These are phyloP conservation scores for Netelia virgata DNA, from an alignment of 2,888 invertebrate species.

Conservation along the genomic window DNA sequence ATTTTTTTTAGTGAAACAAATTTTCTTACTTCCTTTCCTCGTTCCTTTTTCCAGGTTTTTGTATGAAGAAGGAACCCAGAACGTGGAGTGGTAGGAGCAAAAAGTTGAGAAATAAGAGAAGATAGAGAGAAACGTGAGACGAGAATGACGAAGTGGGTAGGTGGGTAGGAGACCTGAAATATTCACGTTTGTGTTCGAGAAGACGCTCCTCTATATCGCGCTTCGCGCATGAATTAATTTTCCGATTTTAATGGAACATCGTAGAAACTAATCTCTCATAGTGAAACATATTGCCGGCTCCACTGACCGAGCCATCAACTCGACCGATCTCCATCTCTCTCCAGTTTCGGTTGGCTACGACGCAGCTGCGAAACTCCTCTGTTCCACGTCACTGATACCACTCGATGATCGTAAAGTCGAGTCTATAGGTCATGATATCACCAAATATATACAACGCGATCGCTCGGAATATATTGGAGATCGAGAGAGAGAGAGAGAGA, in stretches of 20 bases:
- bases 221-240: constrained; percentile 63
- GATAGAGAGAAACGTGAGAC: not conserved
- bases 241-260: constrained; percentile 66
- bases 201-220: constrained; percentile 1
- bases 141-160: constrained; percentile 1
- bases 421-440: constrained; percentile 15
- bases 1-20: too few relatives aligned
- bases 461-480: constrained; percentile 31
- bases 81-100: not conserved
- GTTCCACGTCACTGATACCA: not conserved
- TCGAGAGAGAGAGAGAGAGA: not conserved
- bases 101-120: not conserved
- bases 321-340: not conserved
- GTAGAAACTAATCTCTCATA: constrained; percentile 60
- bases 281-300: constrained; percentile 5
- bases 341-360: not conserved
- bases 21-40: too few relatives aligned
- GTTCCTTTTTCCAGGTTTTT: too few relatives aligned
- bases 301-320: constrained; percentile 4
- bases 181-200: constrained; percentile 2
- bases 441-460: not conserved
- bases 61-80: not conserved
- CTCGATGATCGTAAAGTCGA: constrained; percentile 48
- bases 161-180: not conserved
- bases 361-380: not conserved